Conservation (phyloP, 2,888 invertebrate species). For the Barypeithes pellucidus region DNA sequence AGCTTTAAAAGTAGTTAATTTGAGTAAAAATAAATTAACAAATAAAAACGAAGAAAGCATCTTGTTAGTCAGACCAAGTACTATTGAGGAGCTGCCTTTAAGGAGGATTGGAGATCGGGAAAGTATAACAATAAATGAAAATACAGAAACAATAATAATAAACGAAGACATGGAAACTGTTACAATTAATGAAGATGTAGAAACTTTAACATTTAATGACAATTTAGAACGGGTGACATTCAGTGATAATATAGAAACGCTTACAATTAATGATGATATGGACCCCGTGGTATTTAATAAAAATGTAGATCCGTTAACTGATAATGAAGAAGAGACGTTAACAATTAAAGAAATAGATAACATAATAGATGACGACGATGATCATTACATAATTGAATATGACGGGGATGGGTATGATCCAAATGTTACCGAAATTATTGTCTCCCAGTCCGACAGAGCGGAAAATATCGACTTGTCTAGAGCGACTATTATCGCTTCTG, state of each 20-base stretch:
- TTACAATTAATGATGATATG: not conserved
- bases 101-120: not conserved
- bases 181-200: not conserved
- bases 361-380: not conserved
- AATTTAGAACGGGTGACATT: not conserved
- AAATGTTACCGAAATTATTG: slow-evolving; percentile 9
- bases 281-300: not conserved
- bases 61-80: not conserved
- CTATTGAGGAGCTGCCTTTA: too few species aligned
- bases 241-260: not conserved
- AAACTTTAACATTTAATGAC: not conserved
- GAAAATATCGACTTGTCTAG: slow-evolving; percentile 4
- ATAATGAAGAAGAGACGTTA: not conserved
- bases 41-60: not conserved
- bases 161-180: not conserved
- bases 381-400: slow-evolving; percentile 8
- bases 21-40: not conserved
- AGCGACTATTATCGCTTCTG: slow-evolving; percentile 8
- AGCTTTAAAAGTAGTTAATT: not conserved
- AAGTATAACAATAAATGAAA: not conserved
- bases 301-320: not conserved
- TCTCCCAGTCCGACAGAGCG: not conserved
- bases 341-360: not conserved
- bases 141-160: slow-evolving; percentile 6
- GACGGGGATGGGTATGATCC: not conserved